Percentiles rank a stretch among this genome's conserved stretches.
These are phyloP conservation scores for Heliconius sara DNA, from an alignment of 2,888 invertebrate species.

Conservation along the genomic window DNA sequence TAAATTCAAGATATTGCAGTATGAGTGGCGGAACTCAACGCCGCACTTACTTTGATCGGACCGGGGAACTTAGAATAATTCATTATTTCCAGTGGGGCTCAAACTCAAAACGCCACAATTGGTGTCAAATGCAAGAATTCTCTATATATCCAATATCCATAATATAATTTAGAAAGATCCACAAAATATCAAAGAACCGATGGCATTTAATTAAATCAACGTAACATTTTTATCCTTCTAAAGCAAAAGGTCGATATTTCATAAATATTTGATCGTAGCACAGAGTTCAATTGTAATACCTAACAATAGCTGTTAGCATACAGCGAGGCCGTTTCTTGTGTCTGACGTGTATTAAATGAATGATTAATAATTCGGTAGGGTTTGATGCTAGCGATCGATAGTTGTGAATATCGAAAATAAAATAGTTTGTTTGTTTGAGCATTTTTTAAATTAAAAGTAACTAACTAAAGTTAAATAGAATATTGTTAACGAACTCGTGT, in stretches of 20 bases:
- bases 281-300: conserved; percentile 31
- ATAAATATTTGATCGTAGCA: conserved; percentile 30
- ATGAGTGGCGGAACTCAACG: too few relatives aligned
- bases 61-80: too few relatives aligned
- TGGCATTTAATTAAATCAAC: background rate
- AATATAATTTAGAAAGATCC: background rate
- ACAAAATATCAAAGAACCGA: background rate
- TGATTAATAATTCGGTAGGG: conserved; percentile 32
- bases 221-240: conserved; percentile 1
- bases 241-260: conserved; percentile 21
- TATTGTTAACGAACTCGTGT: too few relatives aligned
- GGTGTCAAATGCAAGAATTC: too few relatives aligned
- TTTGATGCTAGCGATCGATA: conserved; percentile 6
- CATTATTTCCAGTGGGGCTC: too few relatives aligned
- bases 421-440: background rate
- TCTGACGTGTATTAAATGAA: conserved; percentile 39
- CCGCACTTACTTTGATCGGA: too few relatives aligned
- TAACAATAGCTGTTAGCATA: conserved; percentile 35
- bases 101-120: too few relatives aligned
- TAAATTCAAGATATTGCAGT: too few relatives aligned
- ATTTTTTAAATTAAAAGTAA: background rate
- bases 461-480: too few relatives aligned
- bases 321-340: conserved; percentile 24
- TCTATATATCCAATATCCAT: background rate
- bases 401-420: conserved; percentile 10